Conservation (phyloP, 2,113 vertebrate species). For the Leucopsar rothschildi region DNA sequence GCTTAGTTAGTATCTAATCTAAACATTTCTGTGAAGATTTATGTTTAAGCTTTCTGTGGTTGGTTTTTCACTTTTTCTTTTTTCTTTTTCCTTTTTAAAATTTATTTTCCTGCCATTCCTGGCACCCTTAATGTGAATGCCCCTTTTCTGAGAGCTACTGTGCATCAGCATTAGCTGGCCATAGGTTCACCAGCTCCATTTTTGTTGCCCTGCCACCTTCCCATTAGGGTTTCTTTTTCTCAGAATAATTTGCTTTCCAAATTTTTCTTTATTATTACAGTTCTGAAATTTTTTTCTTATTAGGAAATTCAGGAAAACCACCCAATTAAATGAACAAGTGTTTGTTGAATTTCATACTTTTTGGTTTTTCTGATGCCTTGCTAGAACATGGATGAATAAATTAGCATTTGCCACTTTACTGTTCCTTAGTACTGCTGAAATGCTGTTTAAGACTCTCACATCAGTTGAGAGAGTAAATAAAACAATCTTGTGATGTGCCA, state of each 20-base stretch:
- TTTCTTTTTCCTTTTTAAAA: background rate
- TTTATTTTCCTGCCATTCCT: background rate
- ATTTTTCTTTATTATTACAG: background rate
- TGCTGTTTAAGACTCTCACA: background rate
- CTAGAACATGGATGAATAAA: background rate
- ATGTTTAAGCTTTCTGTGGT: background rate
- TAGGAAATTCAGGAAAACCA: background rate
- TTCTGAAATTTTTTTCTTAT: background rate
- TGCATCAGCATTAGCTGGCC: background rate
- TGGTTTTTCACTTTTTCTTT: background rate
- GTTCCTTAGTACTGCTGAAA: background rate
- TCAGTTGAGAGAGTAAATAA: background rate
- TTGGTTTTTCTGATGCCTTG: background rate
- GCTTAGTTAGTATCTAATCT: background rate
- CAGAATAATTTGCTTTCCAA: background rate
- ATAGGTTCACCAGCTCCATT: background rate
- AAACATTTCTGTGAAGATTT: background rate
- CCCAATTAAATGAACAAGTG: background rate
- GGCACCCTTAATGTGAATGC: background rate
- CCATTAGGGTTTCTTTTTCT: background rate
- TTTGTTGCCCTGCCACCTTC: background rate
- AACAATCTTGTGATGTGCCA: background rate
- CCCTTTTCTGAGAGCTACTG: background rate
- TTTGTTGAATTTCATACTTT: background rate
- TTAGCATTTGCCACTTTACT: background rate